Conservation (phyloP, 2,113 vertebrate genomes). For the Micronisus gabar region DNA sequence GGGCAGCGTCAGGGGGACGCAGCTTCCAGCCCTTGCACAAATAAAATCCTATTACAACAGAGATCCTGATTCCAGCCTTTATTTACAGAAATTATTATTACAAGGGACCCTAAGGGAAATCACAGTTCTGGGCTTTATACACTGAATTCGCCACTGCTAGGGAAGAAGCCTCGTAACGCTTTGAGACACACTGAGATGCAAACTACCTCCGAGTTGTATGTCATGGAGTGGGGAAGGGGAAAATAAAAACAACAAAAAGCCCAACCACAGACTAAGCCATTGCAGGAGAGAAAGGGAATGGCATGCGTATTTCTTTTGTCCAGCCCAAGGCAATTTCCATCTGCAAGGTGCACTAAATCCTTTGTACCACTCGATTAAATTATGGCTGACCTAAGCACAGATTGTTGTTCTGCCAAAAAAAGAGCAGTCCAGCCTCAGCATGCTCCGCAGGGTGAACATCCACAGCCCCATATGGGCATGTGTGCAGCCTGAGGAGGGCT, state of each 20-base stretch:
- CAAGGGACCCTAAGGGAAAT: conserved; percentile 60
- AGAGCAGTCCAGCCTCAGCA: neutral
- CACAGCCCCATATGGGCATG: fast-evolving
- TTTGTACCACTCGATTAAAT: neutral
- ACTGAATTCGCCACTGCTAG: conserved; percentile 23
- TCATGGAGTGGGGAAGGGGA: neutral
- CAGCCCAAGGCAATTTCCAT: conserved; percentile 22
- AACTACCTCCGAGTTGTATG: neutral
- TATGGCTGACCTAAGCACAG: conserved; percentile 22
- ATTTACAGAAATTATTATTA: conserved; percentile 69
- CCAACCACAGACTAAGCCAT: neutral
- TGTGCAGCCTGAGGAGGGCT: neutral
- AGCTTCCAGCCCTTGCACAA: conserved; percentile 14
- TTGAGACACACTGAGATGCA: neutral
- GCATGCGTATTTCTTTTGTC: neutral
- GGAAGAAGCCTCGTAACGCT: neutral
- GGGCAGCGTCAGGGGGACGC: neutral
- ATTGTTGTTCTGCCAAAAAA: neutral
- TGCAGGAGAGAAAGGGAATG: neutral
- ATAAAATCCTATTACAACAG: conserved; percentile 49
- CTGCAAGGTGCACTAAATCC: conserved; percentile 4
- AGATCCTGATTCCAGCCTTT: conserved; percentile 45
- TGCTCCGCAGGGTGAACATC: fast-evolving
- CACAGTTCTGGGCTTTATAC: neutral
- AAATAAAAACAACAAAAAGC: neutral